phyloP scores from a whole-genome alignment of 2,113 vertebrate genomes.

The Vimba vimba region DNA sequence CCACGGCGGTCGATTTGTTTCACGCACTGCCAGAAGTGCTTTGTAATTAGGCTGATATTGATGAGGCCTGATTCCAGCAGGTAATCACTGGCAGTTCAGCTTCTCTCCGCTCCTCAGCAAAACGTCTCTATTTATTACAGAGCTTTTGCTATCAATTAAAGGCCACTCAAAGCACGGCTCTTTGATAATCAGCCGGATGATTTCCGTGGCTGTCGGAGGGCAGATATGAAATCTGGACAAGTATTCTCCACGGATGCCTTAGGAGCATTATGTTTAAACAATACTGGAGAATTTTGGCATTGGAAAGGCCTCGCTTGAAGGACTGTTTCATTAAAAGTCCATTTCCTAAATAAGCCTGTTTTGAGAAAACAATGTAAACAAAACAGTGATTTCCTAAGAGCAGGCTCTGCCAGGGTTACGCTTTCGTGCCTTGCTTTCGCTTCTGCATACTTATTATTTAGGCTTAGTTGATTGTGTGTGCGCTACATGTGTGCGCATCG shows the following conservation, averaged over 20 bases:
- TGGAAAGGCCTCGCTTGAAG: conserved; percentile 13
- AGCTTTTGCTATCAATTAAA: conserved; percentile 58
- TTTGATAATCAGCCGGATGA: conserved; percentile 47
- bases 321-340: conserved; percentile 32
- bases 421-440: neutral
- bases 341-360: conserved; percentile 26
- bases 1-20: conserved; percentile 70
- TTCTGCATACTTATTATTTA: conserved; percentile 27
- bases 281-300: neutral
- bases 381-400: conserved; percentile 10
- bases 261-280: conserved; percentile 27
- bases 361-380: conserved; percentile 9
- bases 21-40: conserved; percentile 78
- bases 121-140: conserved; percentile 79
- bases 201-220: conserved; percentile 34
- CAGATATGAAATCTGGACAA: conserved; percentile 52
- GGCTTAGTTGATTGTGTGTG: conserved; percentile 38
- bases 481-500: conserved; percentile 17
- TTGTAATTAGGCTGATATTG: conserved; percentile 81
- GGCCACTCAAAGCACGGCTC: conserved; percentile 19
- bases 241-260: conserved; percentile 48
- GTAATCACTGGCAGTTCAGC: conserved; percentile 76
- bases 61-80: conserved; percentile 79
- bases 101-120: conserved; percentile 74
- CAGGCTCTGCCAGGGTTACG: neutral